Evolutionary conservation across 2,113 vertebrate species (phyloP), one percentile per base, ranked within the genome.

Genomic region (Junco hyemalis): DNA sequence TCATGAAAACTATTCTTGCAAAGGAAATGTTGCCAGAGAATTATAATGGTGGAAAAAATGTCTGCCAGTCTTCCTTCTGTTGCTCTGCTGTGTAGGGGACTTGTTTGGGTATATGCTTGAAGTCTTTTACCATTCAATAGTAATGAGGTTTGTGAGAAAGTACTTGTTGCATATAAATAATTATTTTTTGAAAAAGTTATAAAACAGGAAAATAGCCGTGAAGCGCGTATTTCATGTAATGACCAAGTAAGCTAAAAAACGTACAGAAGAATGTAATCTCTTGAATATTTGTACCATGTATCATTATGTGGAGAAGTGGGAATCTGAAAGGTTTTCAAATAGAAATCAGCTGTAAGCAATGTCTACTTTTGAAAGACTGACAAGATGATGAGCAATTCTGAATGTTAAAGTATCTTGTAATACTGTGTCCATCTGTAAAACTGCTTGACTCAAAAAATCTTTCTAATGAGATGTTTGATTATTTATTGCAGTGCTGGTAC

Each of bases 181-280:
- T 19, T 76, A 11, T 31, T 73, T 53, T 48, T 45, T 44, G 6
- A 25, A 31, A 26, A 50, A 56, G 19, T 12, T 51, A 4, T 24
- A 5, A 35, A 65, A 14, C 8, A 31, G 65, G 23, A 82, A 78
- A 66, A 44, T 50, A 76, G 8, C 16, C 81, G 28, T 26, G 42
- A 88, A 86, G 38, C 21, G 5, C 16, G 3, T 88, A 48, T 74
- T 88, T 66, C 64, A 45, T 5, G 3, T 69, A 45, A 76, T 35
- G 29, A 82, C 10, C 12, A 6, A 35, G 29, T 60, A 76, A 26
- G 14, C 23, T 79, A 71, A 88, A 88, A 42, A 48, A 26, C 14
- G 2, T 48, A 3, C 33, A 35, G 26, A 40, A 29, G 13, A 45
- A 26, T 10, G 15, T 53, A 0, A 0, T 85, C 5, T 48, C 16